Evolutionary conservation across 2,113 vertebrate genomes (phyloP), one percentile per base, ranked within the genome.

Genomic region (Zosterops lateralis): DNA sequence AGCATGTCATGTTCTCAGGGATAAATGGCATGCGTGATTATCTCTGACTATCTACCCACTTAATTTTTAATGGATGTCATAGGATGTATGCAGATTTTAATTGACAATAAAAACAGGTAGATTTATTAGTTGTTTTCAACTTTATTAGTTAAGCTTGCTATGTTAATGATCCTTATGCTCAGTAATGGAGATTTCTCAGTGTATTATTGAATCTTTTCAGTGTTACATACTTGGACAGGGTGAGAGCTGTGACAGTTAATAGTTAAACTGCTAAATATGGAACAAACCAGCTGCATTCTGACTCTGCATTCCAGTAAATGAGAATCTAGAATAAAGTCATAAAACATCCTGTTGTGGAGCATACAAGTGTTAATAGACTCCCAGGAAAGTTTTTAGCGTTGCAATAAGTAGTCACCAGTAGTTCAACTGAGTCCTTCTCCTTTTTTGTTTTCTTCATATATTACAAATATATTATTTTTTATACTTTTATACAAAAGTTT

Each of bases 21-120:
- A 84, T 93, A 93, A 96, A 83, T 86, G 56, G 58, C 78, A 96
- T 74, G 75, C 28, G 40, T 84, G 90, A 97, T 97, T 92, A 95
- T 93, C 74, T 82, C 90, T 94, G 91, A 96, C 88, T 95, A 60
- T 78, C 84, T 89, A 88, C 90, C 90, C 91, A 82, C 75, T 95
- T 79, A 77, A 96, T 96, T 97, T 97, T 97, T 97, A 97, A 97
- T 92, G 76, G 89, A 94, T 96, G 86, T 90, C 83, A 94, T 48
- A 56, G 66, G 16, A 96, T 42, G 36, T 75, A 88, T 75, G 83
- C 61, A 89, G 40, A 94, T 95, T 96, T 97, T 96, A 97, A 95
- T 90, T 90, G 78, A 90, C 68, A 96, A 80, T 95, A 92, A 96
- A 91, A 97, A 29, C 70, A 83, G 75, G n/a, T 29, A 94, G 72